These are phyloP conservation scores for Erannis defoliaria DNA, from an alignment of 2,888 invertebrate genomes.

Conservation along the genomic window DNA sequence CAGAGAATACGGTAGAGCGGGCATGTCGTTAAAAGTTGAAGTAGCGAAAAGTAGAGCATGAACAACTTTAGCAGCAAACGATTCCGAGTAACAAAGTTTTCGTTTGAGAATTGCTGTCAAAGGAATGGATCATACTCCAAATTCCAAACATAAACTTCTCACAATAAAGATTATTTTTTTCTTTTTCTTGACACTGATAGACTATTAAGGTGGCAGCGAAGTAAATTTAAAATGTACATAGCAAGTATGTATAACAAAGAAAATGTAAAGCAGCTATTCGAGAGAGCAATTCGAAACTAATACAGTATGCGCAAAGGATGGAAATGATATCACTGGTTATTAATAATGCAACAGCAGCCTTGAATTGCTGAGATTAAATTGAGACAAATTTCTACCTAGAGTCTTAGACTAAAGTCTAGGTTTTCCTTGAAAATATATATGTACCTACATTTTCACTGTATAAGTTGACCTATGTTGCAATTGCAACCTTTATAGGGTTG, in stretches of 20 bases:
- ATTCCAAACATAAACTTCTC: too few relatives aligned
- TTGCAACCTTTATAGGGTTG: background rate
- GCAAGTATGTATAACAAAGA: conserved; percentile 1
- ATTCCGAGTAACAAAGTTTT: conserved; percentile 8
- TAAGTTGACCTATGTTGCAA: background rate
- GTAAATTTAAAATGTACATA: background rate
- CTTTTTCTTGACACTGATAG: background rate
- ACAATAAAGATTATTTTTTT: background rate
- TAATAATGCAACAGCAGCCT: conserved; percentile 65
- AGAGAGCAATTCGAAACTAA: conserved; percentile 21
- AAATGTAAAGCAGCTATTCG: conserved; percentile 10
- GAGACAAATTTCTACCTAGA: conserved; percentile 29
- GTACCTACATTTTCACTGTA: background rate
- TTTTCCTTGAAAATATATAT: conserved; percentile 37
- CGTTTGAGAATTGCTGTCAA: background rate
- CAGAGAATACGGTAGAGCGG: conserved; percentile 24
- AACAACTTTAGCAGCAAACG: conserved; percentile 7
- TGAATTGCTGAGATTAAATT: conserved; percentile 57
- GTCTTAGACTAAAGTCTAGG: conserved; percentile 45
- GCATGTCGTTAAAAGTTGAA: conserved; percentile 21
- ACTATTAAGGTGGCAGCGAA: background rate
- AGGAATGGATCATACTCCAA: background rate
- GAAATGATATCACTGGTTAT: conserved; percentile 45
- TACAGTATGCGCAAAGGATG: conserved; percentile 20
- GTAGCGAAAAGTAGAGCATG: conserved; percentile 23